Base-by-base conservation (phyloP, 2,888 invertebrate genomes). In the Lagria hirta region DNA sequence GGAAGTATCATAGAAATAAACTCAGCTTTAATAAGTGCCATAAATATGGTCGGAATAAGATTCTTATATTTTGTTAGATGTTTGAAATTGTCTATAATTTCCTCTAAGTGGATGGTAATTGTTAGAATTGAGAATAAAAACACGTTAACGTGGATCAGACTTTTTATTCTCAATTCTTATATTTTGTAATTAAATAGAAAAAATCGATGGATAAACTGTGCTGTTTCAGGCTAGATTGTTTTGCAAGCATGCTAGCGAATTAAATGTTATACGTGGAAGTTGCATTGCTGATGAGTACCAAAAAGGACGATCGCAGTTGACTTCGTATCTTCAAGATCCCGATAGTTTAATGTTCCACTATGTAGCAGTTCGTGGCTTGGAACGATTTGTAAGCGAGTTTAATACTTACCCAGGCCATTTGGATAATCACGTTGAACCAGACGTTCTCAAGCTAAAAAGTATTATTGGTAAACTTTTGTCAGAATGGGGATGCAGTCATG, bases 261-360 rank as follows among this genome's bases (percentile, higher is more conserved):
- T 99, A 37, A 76, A 84, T 53, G 77, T 97, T 1, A 74, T 92
- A 7, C 79, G 87, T 54, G 94, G 94, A 22, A 81, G 84, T 0
- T 83, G 79, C 53, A 82, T 97, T 55, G 82, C 83, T 1, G 83
- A 86, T 56, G 95, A 96, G 71, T 89, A 93, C 64, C 82, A 86
- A 47, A 65, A 58, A 30, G 59, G 51, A 38, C 57, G 61, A 12
- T 44, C 69, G n/a, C 69, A 71, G 47, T 54, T 69, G 12, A 64
- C 60, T 0, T 64, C 64, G 4, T 62, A 54, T 74, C 75, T 68
- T 60, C 92, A 93, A 69, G 86, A 88, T 65, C 86, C 89, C 4
- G 90, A 92, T 61, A 85, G 86, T 43, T 80, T 91, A 69, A 86
- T 92, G 75, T 83, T 95, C 40, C 90, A 90, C 65, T 95, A 97